Conservation (phyloP, 2,113 vertebrate genomes). For the Geothlypis trichas region DNA sequence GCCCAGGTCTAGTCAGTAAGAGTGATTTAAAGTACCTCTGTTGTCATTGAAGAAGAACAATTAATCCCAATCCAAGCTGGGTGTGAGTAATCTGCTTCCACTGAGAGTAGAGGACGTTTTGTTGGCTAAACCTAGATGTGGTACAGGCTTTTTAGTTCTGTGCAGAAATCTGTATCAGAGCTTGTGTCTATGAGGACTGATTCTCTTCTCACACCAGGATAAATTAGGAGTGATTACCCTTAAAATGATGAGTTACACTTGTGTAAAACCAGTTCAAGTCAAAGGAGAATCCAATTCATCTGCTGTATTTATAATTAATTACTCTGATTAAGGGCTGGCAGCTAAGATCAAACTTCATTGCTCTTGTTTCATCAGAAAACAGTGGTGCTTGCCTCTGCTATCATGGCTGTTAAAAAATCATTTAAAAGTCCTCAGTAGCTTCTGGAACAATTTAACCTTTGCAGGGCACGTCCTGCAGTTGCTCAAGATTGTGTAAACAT, state of each 20-base stretch:
- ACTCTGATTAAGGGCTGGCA: conserved; percentile 45
- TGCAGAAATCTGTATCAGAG: neutral
- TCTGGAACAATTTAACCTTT: conserved; percentile 71
- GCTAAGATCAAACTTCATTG: conserved; percentile 57
- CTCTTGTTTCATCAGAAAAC: conserved; percentile 12
- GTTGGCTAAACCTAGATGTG: neutral
- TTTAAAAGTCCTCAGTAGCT: conserved; percentile 62
- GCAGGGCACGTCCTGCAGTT: conserved; percentile 65
- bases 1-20: neutral
- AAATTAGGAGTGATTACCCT: conserved; percentile 56
- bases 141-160: neutral
- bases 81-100: neutral
- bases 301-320: conserved; percentile 60
- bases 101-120: neutral
- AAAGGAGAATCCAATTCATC: conserved; percentile 51
- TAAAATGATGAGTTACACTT: conserved; percentile 47
- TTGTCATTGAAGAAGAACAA: neutral
- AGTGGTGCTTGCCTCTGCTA: conserved; percentile 56
- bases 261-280: conserved; percentile 40
- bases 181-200: neutral
- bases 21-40: neutral
- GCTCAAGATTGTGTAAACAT: conserved; percentile 60
- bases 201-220: neutral
- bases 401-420: conserved; percentile 13
- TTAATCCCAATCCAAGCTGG: neutral